These are phyloP conservation scores for Drosophila orena DNA, from an alignment of 1,140 invertebrate species.

Conservation along the genomic window DNA sequence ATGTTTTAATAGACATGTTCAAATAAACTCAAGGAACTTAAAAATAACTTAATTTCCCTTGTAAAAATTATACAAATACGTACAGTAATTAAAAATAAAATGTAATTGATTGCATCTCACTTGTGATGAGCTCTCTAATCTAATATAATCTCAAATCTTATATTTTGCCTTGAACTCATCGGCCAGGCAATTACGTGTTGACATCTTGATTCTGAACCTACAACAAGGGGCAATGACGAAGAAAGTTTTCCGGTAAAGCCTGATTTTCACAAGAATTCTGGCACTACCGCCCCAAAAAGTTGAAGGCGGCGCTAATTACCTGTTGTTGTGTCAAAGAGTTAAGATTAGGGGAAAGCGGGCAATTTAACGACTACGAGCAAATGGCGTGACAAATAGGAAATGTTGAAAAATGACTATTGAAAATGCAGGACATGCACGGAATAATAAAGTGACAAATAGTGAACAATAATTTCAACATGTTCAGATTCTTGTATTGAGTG, in stretches of 20 bases:
- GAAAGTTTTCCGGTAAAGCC: background rate
- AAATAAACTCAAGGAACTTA: too few species aligned
- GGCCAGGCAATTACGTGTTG: slow-evolving; percentile 1
- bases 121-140: too few species aligned
- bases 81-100: too few species aligned
- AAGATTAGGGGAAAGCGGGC: slow-evolving; percentile 36
- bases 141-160: background rate
- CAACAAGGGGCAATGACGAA: slow-evolving; percentile 2
- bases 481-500: too few species aligned
- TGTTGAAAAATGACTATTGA: slow-evolving; percentile 3
- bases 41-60: too few species aligned
- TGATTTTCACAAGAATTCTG: slow-evolving; percentile 19
- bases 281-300: background rate
- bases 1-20: too few species aligned
- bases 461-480: too few species aligned
- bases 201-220: slow-evolving; percentile 5
- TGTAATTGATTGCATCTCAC: too few species aligned
- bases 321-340: slow-evolving; percentile 43
- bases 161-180: slow-evolving; percentile 3
- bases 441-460: background rate
- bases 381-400: slow-evolving; percentile 58
- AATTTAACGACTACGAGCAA: slow-evolving; percentile 57
- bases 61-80: too few species aligned
- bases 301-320: slow-evolving; percentile 62
- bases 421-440: slow-evolving; percentile 3